These are phyloP conservation scores for Tinamus guttatus DNA, from an alignment of 2,113 vertebrate genomes.

Conservation along the genomic window DNA sequence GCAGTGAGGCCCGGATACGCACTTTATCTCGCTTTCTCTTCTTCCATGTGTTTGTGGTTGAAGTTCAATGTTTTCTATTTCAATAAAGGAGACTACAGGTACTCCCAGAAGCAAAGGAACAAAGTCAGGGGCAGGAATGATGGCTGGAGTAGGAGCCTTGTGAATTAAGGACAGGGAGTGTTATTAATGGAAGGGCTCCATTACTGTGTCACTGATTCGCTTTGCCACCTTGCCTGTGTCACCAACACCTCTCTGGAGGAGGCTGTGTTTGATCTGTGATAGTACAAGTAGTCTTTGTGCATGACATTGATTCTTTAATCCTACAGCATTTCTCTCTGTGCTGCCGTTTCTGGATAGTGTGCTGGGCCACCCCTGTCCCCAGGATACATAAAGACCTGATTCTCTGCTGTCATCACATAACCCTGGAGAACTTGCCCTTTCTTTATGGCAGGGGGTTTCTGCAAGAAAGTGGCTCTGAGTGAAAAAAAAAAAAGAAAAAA, in stretches of 20 bases:
- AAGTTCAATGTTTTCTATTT: conserved; percentile 13
- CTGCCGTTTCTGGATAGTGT: neutral
- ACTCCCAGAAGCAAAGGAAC: neutral
- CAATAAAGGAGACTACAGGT: neutral
- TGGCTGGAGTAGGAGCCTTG: neutral
- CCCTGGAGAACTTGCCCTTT: neutral
- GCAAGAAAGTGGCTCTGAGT: neutral
- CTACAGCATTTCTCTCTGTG: neutral
- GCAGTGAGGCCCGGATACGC: neutral
- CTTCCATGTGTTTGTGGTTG: neutral
- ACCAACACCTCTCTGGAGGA: neutral
- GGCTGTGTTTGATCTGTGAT: neutral
- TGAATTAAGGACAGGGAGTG: neutral
- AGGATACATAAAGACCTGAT: neutral
- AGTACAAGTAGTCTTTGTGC: neutral
- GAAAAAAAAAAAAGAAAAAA: neutral
- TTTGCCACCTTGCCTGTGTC: neutral
- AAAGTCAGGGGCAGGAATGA: neutral
- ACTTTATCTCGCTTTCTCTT: neutral
- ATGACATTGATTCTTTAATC: neutral
- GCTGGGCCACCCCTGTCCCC: neutral
- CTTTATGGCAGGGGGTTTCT: neutral
- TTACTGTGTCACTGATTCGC: neutral
- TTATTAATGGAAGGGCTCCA: neutral
- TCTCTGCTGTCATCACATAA: neutral